Evolutionary conservation across 1,140 invertebrate genomes (phyloP).

Genomic region (Hormaphis cornu): DNA sequence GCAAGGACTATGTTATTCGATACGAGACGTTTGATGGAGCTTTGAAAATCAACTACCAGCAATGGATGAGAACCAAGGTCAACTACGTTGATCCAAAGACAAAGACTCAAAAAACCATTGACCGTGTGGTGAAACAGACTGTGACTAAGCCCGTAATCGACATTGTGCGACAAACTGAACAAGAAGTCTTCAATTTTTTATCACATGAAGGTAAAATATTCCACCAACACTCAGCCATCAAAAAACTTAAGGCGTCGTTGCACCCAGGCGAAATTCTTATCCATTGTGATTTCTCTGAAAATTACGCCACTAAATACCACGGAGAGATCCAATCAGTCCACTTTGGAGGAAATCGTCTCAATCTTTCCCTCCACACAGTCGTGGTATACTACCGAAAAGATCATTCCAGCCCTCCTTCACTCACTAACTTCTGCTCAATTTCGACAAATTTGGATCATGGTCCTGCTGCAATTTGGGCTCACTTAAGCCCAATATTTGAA

Average conservation of each 20-base stretch:
- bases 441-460: conserved; percentile 40
- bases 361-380: conserved; percentile 41
- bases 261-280: conserved; percentile 38
- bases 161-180: not conserved
- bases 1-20: conserved; percentile 30
- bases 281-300: conserved; percentile 42
- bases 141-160: not conserved
- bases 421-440: conserved; percentile 41
- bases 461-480: conserved; percentile 41
- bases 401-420: not conserved
- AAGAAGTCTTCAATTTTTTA: not conserved
- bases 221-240: conserved; percentile 38
- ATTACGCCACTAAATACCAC: conserved; percentile 38
- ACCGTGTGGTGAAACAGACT: not conserved
- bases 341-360: conserved; percentile 39
- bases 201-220: conserved; percentile 39
- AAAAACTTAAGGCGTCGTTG: conserved; percentile 39
- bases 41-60: not conserved
- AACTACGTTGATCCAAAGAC: not conserved
- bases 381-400: conserved; percentile 37
- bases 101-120: not conserved
- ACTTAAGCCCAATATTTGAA: conserved; percentile 40
- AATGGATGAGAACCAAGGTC: conserved; percentile 6
- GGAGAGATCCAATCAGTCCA: conserved; percentile 40
- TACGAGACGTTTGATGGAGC: conserved; percentile 2